phyloP scores from a whole-genome alignment of 2,797 vertebrate species.

The Pterois miles region DNA sequence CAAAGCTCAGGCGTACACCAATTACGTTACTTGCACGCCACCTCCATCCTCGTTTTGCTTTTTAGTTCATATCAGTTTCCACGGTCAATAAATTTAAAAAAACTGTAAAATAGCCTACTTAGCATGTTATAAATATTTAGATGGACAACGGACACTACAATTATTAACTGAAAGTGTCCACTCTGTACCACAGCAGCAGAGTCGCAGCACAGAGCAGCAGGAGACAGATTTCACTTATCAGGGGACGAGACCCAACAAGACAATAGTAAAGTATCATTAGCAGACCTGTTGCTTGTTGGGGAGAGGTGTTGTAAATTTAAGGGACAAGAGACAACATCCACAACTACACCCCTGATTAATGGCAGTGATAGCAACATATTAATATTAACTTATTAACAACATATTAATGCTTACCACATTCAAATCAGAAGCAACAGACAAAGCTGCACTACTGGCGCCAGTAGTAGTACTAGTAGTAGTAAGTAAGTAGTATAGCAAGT shows the following conservation, averaged over 20 bases:
- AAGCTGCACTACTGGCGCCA: background rate
- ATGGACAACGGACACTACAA: background rate
- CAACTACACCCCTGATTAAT: background rate
- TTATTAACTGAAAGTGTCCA: background rate
- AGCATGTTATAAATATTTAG: no score
- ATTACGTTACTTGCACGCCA: background rate
- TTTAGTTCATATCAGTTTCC: background rate
- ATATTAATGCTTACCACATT: background rate
- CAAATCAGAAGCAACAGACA: background rate
- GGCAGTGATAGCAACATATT: background rate
- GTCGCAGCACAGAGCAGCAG: no score
- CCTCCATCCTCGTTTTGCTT: background rate
- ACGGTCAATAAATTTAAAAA: no score
- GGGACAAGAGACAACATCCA: background rate
- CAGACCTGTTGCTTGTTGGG: background rate
- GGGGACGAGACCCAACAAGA: background rate
- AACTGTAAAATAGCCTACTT: background rate
- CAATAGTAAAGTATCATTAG: background rate
- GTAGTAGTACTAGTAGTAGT: background rate
- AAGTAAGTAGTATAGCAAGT: background rate
- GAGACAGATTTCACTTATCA: background rate
- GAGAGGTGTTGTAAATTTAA: background rate
- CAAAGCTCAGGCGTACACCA: background rate
- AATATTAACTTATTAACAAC: no score
- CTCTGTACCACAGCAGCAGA: no score